Evolutionary conservation across 1,140 invertebrate genomes (phyloP).

Genomic region (Diachasmimorpha longicaudata): DNA sequence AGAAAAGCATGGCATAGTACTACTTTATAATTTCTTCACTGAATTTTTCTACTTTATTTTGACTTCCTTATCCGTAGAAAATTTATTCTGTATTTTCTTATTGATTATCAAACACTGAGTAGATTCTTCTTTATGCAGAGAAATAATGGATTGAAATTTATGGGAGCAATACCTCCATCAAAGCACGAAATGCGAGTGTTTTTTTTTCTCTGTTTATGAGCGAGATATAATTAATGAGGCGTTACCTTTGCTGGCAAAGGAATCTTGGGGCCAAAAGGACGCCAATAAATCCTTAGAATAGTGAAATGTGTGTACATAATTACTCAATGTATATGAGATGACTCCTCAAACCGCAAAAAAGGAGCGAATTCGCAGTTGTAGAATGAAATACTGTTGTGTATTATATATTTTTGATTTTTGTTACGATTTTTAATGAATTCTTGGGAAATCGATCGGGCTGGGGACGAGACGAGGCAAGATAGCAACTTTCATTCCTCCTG

Average conservation of each 20-base stretch:
- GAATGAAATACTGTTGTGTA: too few relatives aligned
- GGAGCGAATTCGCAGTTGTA: neutral
- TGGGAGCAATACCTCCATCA: neutral
- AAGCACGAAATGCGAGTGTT: neutral
- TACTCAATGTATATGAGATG: neutral
- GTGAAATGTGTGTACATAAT: neutral
- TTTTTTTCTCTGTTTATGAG: neutral
- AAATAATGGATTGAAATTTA: neutral
- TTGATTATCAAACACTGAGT: neutral
- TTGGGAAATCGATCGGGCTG: too few relatives aligned
- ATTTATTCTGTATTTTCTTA: neutral
- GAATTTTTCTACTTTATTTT: neutral
- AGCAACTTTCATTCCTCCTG: too few relatives aligned
- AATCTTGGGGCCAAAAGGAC: neutral
- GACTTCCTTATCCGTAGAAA: neutral
- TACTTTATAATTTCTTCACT: neutral
- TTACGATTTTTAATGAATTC: too few relatives aligned
- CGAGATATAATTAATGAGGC: neutral
- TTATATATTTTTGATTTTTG: too few relatives aligned
- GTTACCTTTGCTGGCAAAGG: constrained; percentile 5
- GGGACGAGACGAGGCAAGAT: too few relatives aligned
- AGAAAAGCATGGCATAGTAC: neutral
- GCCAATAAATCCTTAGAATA: neutral
- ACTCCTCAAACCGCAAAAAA: neutral
- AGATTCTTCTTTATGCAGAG: neutral